These are phyloP conservation scores for Zele albiditarsus DNA, from an alignment of 2,888 invertebrate genomes.

Conservation along the genomic window DNA sequence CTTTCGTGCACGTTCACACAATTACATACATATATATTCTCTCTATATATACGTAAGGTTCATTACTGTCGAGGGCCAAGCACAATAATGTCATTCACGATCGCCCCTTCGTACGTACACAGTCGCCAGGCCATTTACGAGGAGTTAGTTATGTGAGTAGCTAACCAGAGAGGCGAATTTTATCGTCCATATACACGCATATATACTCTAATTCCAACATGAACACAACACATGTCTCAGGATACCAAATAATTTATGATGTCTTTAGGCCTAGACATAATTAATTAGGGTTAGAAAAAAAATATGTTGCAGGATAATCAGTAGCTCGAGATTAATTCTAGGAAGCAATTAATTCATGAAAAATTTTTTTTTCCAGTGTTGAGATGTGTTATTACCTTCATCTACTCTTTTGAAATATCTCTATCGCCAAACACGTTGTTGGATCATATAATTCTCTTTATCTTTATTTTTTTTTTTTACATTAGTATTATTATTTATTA, in stretches of 20 bases:
- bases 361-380: slow-evolving; percentile 19
- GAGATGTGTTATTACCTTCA: neutral
- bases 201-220: neutral
- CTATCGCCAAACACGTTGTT: slow-evolving; percentile 45
- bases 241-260: slow-evolving; percentile 14
- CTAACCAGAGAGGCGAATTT: slow-evolving; percentile 22
- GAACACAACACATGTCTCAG: neutral
- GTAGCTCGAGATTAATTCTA: neutral
- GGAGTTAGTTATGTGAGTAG: slow-evolving; percentile 35
- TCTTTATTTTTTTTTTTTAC: slow-evolving; percentile 16
- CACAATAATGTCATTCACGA: slow-evolving; percentile 59
- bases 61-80: slow-evolving; percentile 16
- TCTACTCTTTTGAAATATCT: slow-evolving; percentile 10
- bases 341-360: slow-evolving; percentile 21
- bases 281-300: slow-evolving; percentile 13
- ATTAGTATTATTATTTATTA: neutral
- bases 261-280: slow-evolving; percentile 22
- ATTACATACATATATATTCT: slow-evolving; percentile 18
- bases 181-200: neutral
- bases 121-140: slow-evolving; percentile 46
- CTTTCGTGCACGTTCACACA: slow-evolving; percentile 33
- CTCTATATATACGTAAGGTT: slow-evolving; percentile 11
- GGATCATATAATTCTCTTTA: no score
- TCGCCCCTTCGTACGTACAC: slow-evolving; percentile 33
- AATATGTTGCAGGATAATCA: slow-evolving; percentile 26